Percentiles rank a stretch among this genome's conserved stretches.
These are phyloP conservation scores for Stramonita haemastoma DNA, from an alignment of 2,888 invertebrate genomes.

Conservation along the genomic window DNA sequence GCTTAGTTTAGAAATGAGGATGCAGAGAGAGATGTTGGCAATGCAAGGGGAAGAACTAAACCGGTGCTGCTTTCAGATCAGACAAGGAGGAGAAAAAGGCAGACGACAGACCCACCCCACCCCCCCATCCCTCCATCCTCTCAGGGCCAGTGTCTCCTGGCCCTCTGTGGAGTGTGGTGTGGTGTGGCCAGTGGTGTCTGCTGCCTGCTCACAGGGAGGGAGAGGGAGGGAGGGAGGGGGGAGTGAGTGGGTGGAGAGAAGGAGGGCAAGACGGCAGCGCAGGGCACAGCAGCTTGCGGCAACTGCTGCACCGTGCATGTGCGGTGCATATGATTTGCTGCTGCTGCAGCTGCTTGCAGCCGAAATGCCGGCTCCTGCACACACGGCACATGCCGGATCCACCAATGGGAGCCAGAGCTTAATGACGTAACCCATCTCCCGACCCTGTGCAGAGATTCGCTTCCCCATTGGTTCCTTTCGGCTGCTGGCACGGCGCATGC, in stretches of 20 bases:
- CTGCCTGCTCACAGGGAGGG: not conserved
- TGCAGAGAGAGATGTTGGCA: no score
- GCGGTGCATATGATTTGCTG: conserved; percentile 29
- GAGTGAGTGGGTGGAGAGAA: not conserved
- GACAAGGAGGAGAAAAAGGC: no score
- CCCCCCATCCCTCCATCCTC: no score
- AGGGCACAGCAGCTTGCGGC: not conserved
- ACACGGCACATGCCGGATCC: not conserved
- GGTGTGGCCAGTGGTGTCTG: not conserved
- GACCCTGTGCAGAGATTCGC: conserved; percentile 15
- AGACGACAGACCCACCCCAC: no score
- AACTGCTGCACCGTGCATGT: not conserved
- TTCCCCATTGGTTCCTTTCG: not conserved
- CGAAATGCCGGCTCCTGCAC: not conserved
- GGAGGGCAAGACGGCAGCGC: not conserved
- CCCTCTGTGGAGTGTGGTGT: no score
- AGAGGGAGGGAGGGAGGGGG: not conserved
- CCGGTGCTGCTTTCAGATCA: no score
- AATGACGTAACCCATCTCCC: conserved; percentile 20
- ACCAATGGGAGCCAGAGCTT: conserved; percentile 8
- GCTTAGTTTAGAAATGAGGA: no score
- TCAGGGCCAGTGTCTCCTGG: no score
- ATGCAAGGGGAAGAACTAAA: no score
- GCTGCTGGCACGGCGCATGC: not conserved
- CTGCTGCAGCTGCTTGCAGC: not conserved